Percentiles rank a stretch among this genome's conserved stretches.
phyloP scores from a whole-genome alignment of 2,113 vertebrate species.

The Arenaria interpres region DNA sequence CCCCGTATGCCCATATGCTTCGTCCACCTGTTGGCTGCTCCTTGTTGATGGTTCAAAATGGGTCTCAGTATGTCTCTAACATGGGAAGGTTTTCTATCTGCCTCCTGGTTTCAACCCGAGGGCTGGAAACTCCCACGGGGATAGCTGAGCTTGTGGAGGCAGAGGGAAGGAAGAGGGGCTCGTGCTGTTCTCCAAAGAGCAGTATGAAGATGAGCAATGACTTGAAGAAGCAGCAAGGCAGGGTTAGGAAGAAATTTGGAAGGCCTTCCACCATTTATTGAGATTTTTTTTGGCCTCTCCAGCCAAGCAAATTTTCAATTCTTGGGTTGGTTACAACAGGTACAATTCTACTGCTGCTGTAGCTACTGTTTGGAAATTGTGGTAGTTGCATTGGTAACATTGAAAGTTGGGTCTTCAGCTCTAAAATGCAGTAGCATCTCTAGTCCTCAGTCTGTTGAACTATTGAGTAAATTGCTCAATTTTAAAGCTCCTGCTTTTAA shows the following conservation, averaged over 20 bases:
- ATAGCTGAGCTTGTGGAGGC: not conserved
- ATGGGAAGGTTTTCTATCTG: not conserved
- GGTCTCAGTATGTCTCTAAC: not conserved
- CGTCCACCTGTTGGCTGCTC: not conserved
- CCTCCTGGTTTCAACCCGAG: not conserved
- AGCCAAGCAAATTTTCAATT: not conserved
- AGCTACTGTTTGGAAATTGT: not conserved
- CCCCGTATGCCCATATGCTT: not conserved
- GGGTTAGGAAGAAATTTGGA: not conserved
- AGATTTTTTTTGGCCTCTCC: not conserved
- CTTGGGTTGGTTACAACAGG: not conserved
- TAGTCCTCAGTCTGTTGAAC: not conserved
- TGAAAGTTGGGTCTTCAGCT: not conserved
- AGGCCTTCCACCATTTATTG: not conserved
- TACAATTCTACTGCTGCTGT: not conserved
- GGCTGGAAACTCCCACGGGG: not conserved
- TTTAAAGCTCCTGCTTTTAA: not conserved
- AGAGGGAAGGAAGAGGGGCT: not conserved
- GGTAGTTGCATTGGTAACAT: not conserved
- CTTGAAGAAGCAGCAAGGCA: not conserved
- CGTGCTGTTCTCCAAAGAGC: rapidly evolving
- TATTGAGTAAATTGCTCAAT: not conserved
- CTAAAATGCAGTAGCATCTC: not conserved
- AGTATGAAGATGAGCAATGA: not conserved
- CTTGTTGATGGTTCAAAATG: not conserved